These are phyloP conservation scores for Diogma glabrata DNA, from an alignment of 2,888 invertebrate genomes.

Conservation along the genomic window DNA sequence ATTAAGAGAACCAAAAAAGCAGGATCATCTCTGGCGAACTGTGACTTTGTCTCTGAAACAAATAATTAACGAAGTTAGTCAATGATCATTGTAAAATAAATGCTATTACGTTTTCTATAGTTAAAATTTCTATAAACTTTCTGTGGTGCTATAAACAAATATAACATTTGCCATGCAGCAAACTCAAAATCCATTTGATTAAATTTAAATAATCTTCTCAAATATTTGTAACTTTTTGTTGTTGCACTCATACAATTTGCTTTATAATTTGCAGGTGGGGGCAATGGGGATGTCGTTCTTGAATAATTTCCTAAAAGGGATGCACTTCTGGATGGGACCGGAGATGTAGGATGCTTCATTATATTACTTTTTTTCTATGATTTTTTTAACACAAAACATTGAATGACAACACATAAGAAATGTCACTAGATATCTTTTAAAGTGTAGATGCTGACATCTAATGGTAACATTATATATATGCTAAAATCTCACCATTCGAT, in stretches of 20 bases:
- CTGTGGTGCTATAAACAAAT: constrained; percentile 86
- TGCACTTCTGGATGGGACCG: constrained; percentile 39
- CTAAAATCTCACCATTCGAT: too few species aligned
- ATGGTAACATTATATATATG: too few species aligned
- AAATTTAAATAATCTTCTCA: constrained; percentile 74
- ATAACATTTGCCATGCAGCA: constrained; percentile 98
- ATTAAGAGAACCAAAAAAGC: constrained; percentile 90
- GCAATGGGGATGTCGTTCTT: constrained; percentile 51
- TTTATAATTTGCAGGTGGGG: constrained; percentile 55
- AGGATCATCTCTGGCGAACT: constrained; percentile 98
- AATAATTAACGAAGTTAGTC: too few species aligned
- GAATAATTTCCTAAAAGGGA: constrained; percentile 35
- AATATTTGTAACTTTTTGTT: constrained; percentile 77
- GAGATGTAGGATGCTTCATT: constrained; percentile 53
- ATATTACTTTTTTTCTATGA: too few species aligned
- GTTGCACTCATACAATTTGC: constrained; percentile 70
- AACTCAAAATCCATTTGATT: constrained; percentile 99
- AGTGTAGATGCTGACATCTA: too few species aligned
- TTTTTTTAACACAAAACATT: too few species aligned
- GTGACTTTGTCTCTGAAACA: constrained; percentile 96
- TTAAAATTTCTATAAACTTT: constrained; percentile 96
- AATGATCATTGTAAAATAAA: too few species aligned
- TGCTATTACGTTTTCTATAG: constrained; percentile 95
- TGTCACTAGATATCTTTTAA: too few species aligned
- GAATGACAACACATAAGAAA: too few species aligned